Base-by-base conservation (phyloP, 2,888 invertebrate genomes). In the Andrena fulva region DNA sequence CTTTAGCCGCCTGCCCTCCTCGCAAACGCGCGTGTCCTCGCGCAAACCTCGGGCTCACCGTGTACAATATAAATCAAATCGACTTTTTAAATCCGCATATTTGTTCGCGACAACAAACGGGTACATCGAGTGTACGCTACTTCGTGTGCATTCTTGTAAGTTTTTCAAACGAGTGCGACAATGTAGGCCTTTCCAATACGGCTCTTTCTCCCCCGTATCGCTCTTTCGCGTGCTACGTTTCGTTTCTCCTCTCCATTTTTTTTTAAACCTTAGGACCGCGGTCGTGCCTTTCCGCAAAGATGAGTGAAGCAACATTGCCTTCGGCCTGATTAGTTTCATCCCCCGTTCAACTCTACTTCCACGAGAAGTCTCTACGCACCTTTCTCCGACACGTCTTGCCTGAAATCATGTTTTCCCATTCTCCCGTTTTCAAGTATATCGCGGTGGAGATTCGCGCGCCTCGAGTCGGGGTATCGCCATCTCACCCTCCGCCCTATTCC, bases 51-150 rank as follows among this genome's bases (percentile, higher is more conserved):
- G 85, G 85, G 89, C 89, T 90, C 90, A 88, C 88, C 90, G 87
- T 91, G 87, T 90, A 89, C 90, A 56, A 88, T 85, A 89, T 89
- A 90, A 89, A 89, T 88, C 89, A 91, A 89, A 91, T 89, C 90
- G 88, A 89, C 88, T 85, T 86, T 67, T 86, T 42, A 42, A 89
- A 87, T 87, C 87, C 85, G 87, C 85, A 77, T 87, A 80, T 85
- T 89, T 87, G 88, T 88, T 86, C 90, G 89, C 88, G 87, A 89
- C 88, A 91, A 92, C 91, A 90, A 92, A 91, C 89, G 90, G 42
- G 90, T 91, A 91, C 89, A 92, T 80, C 87, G 81, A 88, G 79
- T 84, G 87, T 88, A 89, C 89, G 85, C 86, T 86, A 89, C 79
- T 85, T 85, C 77, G 82, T 82, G 89, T 86, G 89, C 86, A 88